A percentile compares a stretch with the other conserved stretches of the same genome.
Evolutionary conservation across 2,797 vertebrate genomes (phyloP).

Genomic region (Otolemur crassicaudatus): DNA sequence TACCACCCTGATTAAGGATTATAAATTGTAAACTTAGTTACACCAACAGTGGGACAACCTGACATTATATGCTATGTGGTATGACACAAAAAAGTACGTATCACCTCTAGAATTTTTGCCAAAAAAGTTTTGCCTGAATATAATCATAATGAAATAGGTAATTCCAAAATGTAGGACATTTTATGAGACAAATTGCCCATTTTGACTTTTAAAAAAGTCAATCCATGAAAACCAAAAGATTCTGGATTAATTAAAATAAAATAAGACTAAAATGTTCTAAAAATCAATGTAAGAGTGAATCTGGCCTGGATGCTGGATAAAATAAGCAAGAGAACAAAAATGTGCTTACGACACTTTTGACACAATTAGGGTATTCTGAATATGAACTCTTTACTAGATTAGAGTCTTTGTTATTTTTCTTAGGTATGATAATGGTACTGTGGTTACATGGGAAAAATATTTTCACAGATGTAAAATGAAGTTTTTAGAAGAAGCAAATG

Average conservation of each 20-base stretch:
- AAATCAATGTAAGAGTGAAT: not conserved
- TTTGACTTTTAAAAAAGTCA: not conserved
- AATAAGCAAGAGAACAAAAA: not conserved
- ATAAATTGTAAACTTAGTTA: not conserved
- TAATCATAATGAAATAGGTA: not conserved
- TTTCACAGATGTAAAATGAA: not conserved
- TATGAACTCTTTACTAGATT: not conserved
- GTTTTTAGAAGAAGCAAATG: conserved; percentile 7
- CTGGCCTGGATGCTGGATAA: not conserved
- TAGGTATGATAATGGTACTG: not conserved
- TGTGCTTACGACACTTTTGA: not conserved
- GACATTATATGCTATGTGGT: not conserved
- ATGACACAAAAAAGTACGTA: not conserved
- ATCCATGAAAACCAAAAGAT: not conserved
- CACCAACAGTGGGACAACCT: not conserved
- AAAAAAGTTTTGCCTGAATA: not conserved
- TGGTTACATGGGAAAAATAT: not conserved
- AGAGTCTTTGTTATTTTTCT: conserved; percentile 3
- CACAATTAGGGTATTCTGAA: not conserved
- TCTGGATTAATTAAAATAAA: conserved; percentile 28
- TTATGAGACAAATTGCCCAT: not conserved
- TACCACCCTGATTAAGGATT: not conserved
- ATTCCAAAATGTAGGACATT: conserved; percentile 26
- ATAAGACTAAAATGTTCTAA: not conserved
- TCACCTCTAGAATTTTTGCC: not conserved